Percentiles rank a stretch among this genome's conserved stretches.
Conservation (phyloP, 2,888 invertebrate species). For the Archips xylosteana region DNA sequence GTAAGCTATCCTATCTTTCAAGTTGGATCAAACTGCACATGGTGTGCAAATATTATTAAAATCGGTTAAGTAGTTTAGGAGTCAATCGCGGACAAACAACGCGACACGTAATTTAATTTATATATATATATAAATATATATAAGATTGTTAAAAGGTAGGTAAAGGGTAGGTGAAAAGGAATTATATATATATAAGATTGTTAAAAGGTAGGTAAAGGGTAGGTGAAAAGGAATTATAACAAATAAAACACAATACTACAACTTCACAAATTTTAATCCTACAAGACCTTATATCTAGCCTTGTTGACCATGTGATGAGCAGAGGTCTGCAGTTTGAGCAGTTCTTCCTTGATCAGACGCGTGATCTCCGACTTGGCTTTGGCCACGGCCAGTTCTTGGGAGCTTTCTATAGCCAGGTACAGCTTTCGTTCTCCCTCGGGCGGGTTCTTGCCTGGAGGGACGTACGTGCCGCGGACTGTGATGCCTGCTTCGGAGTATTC, state of each 20-base stretch:
- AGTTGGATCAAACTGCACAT: too few relatives aligned
- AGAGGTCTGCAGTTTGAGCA: conserved; percentile 95
- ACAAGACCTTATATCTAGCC: conserved; percentile 97
- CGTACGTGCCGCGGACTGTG: conserved; percentile 98
- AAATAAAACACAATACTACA: conserved; percentile 39
- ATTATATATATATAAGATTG: too few relatives aligned
- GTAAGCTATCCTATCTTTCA: too few relatives aligned
- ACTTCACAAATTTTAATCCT: conserved; percentile 62
- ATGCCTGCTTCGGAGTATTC: conserved; percentile 99
- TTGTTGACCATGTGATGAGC: conserved; percentile 95
- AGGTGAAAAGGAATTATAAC: neutral
- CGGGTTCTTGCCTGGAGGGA: conserved; percentile 94
- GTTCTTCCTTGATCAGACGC: conserved; percentile 98
- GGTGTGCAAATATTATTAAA: too few relatives aligned
- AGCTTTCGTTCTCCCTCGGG: conserved; percentile 98
- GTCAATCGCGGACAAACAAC: too few relatives aligned
- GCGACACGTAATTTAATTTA: too few relatives aligned
- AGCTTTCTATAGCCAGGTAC: conserved; percentile 99
- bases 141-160: too few relatives aligned
- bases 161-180: too few relatives aligned
- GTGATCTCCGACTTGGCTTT: conserved; percentile 99
- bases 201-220: too few relatives aligned
- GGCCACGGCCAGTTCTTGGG: conserved; percentile 97
- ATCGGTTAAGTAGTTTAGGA: too few relatives aligned
- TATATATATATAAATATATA: too few relatives aligned